Evolutionary conservation across 1,140 invertebrate species (phyloP).

Genomic region (Plodia interpunctella): DNA sequence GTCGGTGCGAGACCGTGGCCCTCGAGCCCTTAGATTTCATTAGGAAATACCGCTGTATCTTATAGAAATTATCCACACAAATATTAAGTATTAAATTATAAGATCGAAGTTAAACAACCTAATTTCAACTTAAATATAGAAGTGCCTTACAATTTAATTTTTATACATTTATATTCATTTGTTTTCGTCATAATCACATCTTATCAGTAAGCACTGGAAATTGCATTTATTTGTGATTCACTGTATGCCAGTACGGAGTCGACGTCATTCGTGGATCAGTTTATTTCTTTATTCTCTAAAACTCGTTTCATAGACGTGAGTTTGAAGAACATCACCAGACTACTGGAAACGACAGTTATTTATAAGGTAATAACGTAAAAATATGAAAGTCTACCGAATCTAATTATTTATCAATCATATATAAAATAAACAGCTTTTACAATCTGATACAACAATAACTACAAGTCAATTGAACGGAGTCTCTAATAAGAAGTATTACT

Average conservation of each 20-base stretch:
- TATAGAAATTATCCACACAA: slow-evolving; percentile 36
- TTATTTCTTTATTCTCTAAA: slow-evolving; percentile 27
- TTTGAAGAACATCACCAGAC: no score
- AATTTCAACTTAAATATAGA: slow-evolving; percentile 69
- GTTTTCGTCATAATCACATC: slow-evolving; percentile 17
- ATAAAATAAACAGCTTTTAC: background rate
- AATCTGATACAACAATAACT: slow-evolving; percentile 37
- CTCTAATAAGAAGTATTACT: slow-evolving; percentile 26
- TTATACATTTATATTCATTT: slow-evolving; percentile 51
- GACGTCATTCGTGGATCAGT: slow-evolving; percentile 27
- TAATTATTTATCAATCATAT: slow-evolving; percentile 16
- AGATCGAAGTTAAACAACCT: slow-evolving; percentile 47
- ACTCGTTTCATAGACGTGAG: no score
- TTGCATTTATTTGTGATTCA: slow-evolving; percentile 65
- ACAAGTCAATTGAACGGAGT: slow-evolving; percentile 59
- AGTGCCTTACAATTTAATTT: slow-evolving; percentile 76
- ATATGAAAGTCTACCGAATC: background rate
- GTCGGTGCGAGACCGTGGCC: slow-evolving; percentile 23
- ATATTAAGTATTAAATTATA: slow-evolving; percentile 38
- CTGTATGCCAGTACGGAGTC: slow-evolving; percentile 35
- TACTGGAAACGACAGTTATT: background rate
- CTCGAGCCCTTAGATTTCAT: slow-evolving; percentile 19
- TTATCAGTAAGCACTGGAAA: slow-evolving; percentile 54
- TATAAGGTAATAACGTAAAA: background rate
- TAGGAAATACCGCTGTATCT: slow-evolving; percentile 31